These are phyloP conservation scores for Corythornis madagascariensis DNA, from an alignment of 2,113 vertebrate species.

Conservation along the genomic window DNA sequence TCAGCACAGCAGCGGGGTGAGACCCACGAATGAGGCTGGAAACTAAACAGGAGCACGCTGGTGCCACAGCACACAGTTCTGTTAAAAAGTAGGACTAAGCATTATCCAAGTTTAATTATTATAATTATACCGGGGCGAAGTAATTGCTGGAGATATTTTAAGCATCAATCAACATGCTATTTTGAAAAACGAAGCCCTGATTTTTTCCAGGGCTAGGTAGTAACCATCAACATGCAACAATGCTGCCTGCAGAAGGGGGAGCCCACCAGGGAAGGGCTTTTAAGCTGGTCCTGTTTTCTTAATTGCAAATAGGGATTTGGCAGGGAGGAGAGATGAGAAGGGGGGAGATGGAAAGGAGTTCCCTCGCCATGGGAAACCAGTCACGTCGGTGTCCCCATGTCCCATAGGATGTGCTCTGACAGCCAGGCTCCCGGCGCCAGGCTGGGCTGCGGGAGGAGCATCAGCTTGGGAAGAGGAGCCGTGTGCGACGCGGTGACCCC, in stretches of 20 bases:
- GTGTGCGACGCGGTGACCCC: neutral
- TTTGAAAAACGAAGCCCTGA: constrained; percentile 20
- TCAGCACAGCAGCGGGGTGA: neutral
- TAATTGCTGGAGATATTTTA: constrained; percentile 65
- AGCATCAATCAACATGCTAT: constrained; percentile 39
- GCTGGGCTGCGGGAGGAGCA: neutral
- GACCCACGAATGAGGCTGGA: neutral
- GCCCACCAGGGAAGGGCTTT: neutral
- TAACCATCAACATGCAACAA: neutral
- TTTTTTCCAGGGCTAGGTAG: constrained; percentile 20
- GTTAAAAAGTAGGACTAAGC: constrained; percentile 50
- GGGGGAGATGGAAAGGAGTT: neutral
- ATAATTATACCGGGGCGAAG: constrained; percentile 57
- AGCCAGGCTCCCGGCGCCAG: neutral
- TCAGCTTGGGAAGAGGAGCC: neutral
- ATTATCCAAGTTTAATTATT: constrained; percentile 50
- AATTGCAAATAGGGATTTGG: neutral
- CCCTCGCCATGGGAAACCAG: fast-evolving
- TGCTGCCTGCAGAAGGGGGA: neutral
- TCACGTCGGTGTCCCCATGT: fast-evolving
- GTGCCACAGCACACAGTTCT: constrained; percentile 4
- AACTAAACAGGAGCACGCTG: neutral
- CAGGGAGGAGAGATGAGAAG: neutral
- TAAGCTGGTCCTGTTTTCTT: neutral
- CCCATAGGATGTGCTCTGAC: neutral